phyloP scores from a whole-genome alignment of 2,797 vertebrate species.

The Tenualosa thibaudeaui region DNA sequence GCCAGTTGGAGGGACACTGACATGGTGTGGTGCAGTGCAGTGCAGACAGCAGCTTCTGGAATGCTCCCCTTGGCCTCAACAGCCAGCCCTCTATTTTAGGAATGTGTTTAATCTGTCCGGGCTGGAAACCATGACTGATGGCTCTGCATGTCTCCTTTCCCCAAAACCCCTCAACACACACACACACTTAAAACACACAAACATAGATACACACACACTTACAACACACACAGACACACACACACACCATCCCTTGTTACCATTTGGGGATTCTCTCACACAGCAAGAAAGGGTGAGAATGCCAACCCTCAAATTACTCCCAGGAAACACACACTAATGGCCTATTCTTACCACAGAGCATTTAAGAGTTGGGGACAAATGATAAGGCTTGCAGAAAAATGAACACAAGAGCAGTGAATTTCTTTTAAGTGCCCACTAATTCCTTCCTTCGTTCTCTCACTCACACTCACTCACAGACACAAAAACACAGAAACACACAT shows the following conservation, averaged over 20 bases:
- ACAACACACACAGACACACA: not conserved
- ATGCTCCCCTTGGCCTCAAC: slow-evolving; percentile 28
- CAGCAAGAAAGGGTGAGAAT: slow-evolving; percentile 32
- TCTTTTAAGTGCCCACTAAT: not conserved
- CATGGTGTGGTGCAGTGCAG: not conserved
- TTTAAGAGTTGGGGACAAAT: slow-evolving; percentile 13
- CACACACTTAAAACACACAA: not conserved
- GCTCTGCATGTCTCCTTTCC: not conserved
- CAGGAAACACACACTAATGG: slow-evolving; percentile 33
- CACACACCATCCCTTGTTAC: not conserved
- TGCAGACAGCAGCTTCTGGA: slow-evolving; percentile 6
- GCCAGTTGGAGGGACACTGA: not conserved
- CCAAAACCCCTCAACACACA: not conserved
- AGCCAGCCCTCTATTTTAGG: slow-evolving; percentile 51
- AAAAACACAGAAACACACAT: not conserved
- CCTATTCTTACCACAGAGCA: slow-evolving; percentile 31
- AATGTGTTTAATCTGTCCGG: slow-evolving; percentile 53
- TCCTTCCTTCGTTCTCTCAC: not conserved
- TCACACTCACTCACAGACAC: not conserved
- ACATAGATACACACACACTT: not conserved
- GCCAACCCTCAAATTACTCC: slow-evolving; percentile 41
- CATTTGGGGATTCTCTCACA: not conserved
- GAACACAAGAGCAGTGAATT: not conserved
- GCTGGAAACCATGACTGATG: slow-evolving; percentile 33
- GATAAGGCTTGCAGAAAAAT: slow-evolving; percentile 21